Evolutionary conservation across 2,113 vertebrate genomes (phyloP), one percentile per base, ranked within the genome.

Genomic region (Tychaedon coryphoeus): DNA sequence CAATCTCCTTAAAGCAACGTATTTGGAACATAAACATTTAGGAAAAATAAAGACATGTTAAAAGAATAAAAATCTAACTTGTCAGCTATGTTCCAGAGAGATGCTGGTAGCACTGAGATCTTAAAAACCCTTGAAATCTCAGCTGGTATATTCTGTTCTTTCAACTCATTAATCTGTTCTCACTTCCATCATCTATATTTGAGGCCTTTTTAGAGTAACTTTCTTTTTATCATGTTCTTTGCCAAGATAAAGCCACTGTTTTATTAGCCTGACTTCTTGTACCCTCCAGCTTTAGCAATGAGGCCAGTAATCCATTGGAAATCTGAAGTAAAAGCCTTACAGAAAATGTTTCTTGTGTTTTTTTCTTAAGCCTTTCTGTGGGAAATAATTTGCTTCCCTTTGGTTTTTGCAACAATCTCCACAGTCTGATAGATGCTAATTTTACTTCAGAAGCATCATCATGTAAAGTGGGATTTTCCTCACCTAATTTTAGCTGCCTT

Each of bases 1-100:
- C 58, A 85, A 47, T 54, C 58, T 76, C 84, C 74, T 94, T 91
- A 91, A 87, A 96, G 89, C 62, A 93, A 84, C 1, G 3, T 31
- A 48, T 65, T 84, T 91, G 54, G 25, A 78, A 85, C 36, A 82
- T 74, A 85, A 92, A 36, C 23, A 42, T 50, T 72, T 81, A 20
- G 12, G 45, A 73, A 73, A 75, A 69, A 56, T 8, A 48, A 65
- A 67, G 31, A 65, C 74, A 6, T 40, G 25, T 61, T 90, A 86
- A 90, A 95, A 92, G 53, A 76, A 70, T 70, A 73, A 86, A 90
- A 96, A 43, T 61, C 31, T 82, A 40, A 54, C 62, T 91, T 94
- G 74, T 57, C 81, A 94, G 38, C 56, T 64, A 1, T 50, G 28
- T 88, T 89, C 19, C 62, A 82, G 50, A 16, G 24, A 79, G 29